Base-by-base conservation (phyloP, 1,140 invertebrate species). In the Drosophila malerkotliana region DNA sequence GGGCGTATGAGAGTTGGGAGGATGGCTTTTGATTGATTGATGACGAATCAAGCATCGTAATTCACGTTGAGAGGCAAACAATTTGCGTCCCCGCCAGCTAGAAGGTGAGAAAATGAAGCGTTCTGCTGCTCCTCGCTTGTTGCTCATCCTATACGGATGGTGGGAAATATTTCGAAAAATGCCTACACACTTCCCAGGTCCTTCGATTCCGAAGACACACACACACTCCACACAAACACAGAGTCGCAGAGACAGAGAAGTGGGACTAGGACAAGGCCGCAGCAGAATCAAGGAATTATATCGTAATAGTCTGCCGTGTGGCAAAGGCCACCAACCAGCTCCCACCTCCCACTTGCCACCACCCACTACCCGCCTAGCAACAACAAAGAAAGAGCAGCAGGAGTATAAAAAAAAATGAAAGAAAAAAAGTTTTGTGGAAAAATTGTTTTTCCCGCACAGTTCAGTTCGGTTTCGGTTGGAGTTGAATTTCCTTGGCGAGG, bases 241-340 rank as follows among this genome's bases (percentile, higher is more conserved):
- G 37, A 32, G 6, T 21, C 21, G 32, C 14, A 45, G 26, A 49
- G 37, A 80, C 71, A 57, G 60, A 69, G 24, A 57, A 75, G 34
- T 75, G 75, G 62, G 82, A 88, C 82, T 87, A 87, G 82, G 82
- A 64, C 82, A 87, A 87, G 82, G 82, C 82, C 82, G 77, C 61
- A 66, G 76, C 55, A 57, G 74, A 79, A 72, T 75, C 74, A 75
- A 72, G 68, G 69, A 87, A 87, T 87, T 78, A 85, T 78, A 78
- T 85, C 71, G 68, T 63, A 68, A 75, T 79, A 67, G 60, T 55
- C 54, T 77, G 75, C 64, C 79, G 75, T 82, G 75, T 75, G 63
- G 74, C 79, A 85, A 56, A 71, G 71, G 68, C 60, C 61, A 69
- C 52, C 47, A 54, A 58, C 47, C 68, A 37, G 28, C 44, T 18